These are phyloP conservation scores for Meghimatium bilineatum DNA, from an alignment of 2,888 invertebrate species.

Conservation along the genomic window DNA sequence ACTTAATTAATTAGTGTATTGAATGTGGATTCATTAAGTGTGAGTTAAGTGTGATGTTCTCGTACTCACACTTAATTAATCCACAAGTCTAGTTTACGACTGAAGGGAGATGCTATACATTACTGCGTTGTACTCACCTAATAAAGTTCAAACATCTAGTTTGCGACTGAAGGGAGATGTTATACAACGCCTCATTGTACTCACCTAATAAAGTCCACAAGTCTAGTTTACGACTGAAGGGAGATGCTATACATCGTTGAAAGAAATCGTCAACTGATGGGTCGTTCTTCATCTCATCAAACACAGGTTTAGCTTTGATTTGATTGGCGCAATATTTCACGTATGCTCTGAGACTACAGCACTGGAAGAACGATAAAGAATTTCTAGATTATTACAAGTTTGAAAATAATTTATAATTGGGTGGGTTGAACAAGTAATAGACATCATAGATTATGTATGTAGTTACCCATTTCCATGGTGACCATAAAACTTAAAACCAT, in stretches of 20 bases:
- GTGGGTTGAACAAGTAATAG: too few species aligned
- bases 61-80: slow-evolving; percentile 78
- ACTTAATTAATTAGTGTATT: too few species aligned
- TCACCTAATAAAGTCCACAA: slow-evolving; percentile 79
- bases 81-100: slow-evolving; percentile 79
- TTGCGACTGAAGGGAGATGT: too few species aligned
- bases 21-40: too few species aligned
- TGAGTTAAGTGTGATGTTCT: too few species aligned
- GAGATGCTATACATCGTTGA: slow-evolving; percentile 79
- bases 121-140: too few species aligned
- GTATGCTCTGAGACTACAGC: slow-evolving; percentile 77
- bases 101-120: slow-evolving; percentile 79
- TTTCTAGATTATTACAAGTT: background rate
- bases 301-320: slow-evolving; percentile 78
- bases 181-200: too few species aligned
- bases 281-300: slow-evolving; percentile 79
- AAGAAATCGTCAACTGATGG: slow-evolving; percentile 79
- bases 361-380: slow-evolving; percentile 64
- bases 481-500: too few species aligned
- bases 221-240: slow-evolving; percentile 79
- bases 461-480: too few species aligned
- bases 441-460: too few species aligned
- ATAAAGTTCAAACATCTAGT: too few species aligned
- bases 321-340: slow-evolving; percentile 79
- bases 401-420: too few species aligned